Base-by-base conservation (phyloP, 2,888 invertebrate species). In the Parnassius apollo region DNA sequence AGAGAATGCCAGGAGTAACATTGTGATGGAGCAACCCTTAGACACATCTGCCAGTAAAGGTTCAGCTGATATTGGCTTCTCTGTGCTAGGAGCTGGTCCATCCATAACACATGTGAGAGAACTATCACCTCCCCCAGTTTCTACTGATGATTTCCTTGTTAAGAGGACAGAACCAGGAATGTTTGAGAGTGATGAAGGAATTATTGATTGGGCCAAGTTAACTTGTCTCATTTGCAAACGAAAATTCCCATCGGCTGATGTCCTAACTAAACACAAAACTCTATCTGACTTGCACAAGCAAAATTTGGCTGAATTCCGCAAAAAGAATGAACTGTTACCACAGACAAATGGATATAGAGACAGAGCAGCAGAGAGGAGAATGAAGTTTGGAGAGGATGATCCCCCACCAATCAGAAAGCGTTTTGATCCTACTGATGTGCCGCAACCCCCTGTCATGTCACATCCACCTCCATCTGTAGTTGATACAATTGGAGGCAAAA, bases 161-260 rank as follows among this genome's bases (percentile, higher is more conserved):
- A 91, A 91, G 70, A 83, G 81, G 57, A 89, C 85, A 69, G 95
- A 95, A 65, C 91, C 92, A 3, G 85, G 91, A 9, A 59, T 68
- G 9, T 66, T 72, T 61, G 96, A 95, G 49, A 95, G 94, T 79
- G 94, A 95, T 75, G 95, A 96, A 61, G 95, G 95, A 9, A 94
- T 97, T 56, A 94, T 97, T 7, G 99, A 99, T 85, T 97, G 96
- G 94, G 92, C 93, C 1, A 98, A 98, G 82, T 87, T 98, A 54
- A 97, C 98, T 0, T 99, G 99, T 79, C 91, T 99, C 25, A 92
- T 99, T 11, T 99, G 99, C 82, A 99, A 99, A 83, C 93, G 99
- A 57, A 97, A 98, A 79, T 98, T 99, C 82, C 96, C 97, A 1
- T 97, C 96, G 18, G 93, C 94, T 57, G 99, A 99, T 65, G 96